Evolutionary conservation across 1,140 invertebrate species (phyloP).

Genomic region (Leptinotarsa texana): DNA sequence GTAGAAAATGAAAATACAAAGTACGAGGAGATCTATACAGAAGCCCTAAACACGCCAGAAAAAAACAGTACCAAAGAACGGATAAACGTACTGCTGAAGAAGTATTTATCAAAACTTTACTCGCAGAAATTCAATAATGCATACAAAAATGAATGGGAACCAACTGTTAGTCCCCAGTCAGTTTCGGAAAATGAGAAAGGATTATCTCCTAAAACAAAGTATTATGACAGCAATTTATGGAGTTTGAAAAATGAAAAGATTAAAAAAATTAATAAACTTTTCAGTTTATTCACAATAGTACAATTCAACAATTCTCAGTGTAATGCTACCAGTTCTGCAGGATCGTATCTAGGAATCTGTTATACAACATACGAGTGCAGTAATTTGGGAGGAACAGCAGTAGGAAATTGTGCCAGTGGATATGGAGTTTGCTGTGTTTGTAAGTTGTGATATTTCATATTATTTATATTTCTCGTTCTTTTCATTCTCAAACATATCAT

Average conservation of each 20-base stretch:
- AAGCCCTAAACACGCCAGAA: background rate
- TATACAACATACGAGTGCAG: slow-evolving; percentile 69
- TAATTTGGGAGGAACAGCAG: slow-evolving; percentile 61
- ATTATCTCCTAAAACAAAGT: slow-evolving; percentile 29
- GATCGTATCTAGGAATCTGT: slow-evolving; percentile 68
- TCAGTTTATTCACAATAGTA: slow-evolving; percentile 74
- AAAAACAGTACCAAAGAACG: slow-evolving; percentile 23
- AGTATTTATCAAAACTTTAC: slow-evolving; percentile 43
- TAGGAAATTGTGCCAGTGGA: slow-evolving; percentile 73
- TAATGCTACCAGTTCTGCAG: slow-evolving; percentile 54
- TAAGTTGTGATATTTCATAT: slow-evolving; percentile 31
- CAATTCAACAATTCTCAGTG: slow-evolving; percentile 71
- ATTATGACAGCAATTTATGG: slow-evolving; percentile 36
- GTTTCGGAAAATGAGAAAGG: background rate
- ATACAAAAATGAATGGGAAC: slow-evolving; percentile 1
- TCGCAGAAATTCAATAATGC: slow-evolving; percentile 32
- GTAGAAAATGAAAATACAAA: slow-evolving; percentile 8
- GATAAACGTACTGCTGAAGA: slow-evolving; percentile 42
- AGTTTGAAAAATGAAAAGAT: slow-evolving; percentile 47
- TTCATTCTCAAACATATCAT: no score
- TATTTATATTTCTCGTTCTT: no score
- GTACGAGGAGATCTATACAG: slow-evolving; percentile 27
- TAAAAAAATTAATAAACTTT: slow-evolving; percentile 57
- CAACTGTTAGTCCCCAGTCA: background rate
- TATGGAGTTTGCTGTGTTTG: slow-evolving; percentile 58